Conservation (phyloP, 2,888 invertebrate genomes). For the Cryptus armator region DNA sequence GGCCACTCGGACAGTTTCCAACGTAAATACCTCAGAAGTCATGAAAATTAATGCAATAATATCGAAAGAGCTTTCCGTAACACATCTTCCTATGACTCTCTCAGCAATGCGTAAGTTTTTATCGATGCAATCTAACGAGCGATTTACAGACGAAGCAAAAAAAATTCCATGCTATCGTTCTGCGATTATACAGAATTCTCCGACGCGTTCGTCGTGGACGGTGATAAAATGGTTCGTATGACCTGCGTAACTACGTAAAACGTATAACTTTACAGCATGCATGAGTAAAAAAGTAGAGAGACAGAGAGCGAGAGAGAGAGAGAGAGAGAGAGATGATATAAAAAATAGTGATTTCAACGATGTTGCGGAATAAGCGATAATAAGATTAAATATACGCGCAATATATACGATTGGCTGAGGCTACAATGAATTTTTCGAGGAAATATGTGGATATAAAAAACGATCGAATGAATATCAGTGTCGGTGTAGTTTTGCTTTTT, state of each 20-base stretch:
- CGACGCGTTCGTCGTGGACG: conserved; percentile 57
- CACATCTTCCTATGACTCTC: background rate
- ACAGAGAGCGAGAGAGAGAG: background rate
- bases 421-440: background rate
- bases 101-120: background rate
- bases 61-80: background rate
- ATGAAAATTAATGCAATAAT: background rate
- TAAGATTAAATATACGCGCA: background rate
- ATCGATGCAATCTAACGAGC: conserved; percentile 31
- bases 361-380: conserved; percentile 2
- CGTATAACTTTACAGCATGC: conserved; percentile 41
- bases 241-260: conserved; percentile 17
- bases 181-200: conserved; percentile 27
- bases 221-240: conserved; percentile 53
- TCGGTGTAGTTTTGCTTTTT: background rate
- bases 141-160: conserved; percentile 16
- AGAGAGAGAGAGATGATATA: conserved; percentile 11
- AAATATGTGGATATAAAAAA: conserved; percentile 33
- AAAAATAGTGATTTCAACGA: conserved; percentile 37
- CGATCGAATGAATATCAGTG: conserved; percentile 24
- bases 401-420: background rate
- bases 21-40: no score
- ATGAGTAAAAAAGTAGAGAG: conserved; percentile 51
- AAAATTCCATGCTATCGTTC: conserved; percentile 20
- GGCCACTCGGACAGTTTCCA: no score